A percentile compares a stretch with the other conserved stretches of the same genome.
phyloP scores from a whole-genome alignment of 2,888 invertebrate genomes.

The Cataglyphis altisquamis region DNA sequence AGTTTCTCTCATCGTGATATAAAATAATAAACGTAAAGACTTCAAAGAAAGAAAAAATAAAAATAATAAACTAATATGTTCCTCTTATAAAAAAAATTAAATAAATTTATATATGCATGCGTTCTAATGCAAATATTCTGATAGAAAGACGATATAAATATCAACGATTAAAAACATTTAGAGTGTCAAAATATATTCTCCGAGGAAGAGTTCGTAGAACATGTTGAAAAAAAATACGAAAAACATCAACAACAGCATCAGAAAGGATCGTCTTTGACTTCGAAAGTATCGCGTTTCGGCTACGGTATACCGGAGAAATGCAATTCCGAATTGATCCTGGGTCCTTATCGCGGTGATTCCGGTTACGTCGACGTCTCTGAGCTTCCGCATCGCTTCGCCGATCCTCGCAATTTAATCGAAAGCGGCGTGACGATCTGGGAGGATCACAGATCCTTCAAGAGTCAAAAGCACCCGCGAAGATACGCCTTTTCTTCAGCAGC shows the following conservation, averaged over 20 bases:
- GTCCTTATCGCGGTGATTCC: constrained; percentile 68
- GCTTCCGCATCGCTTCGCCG: background rate
- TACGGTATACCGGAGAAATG: constrained; percentile 87
- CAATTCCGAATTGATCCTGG: constrained; percentile 85
- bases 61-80: background rate
- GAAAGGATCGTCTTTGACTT: constrained; percentile 35
- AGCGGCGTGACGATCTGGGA: constrained; percentile 80
- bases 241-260: background rate
- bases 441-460: constrained; percentile 29
- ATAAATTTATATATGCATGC: background rate
- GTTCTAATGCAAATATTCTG: background rate
- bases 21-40: background rate
- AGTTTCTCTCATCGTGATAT: background rate
- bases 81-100: background rate
- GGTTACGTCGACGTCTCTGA: constrained; percentile 19
- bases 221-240: constrained; percentile 25
- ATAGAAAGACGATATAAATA: background rate
- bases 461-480: constrained; percentile 84
- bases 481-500: constrained; percentile 86
- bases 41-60: background rate
- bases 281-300: constrained; percentile 85
- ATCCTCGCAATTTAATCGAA: constrained; percentile 75
- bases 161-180: background rate
- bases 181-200: background rate
- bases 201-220: constrained; percentile 41